phyloP scores from a whole-genome alignment of 2,797 vertebrate genomes.

The Cossypha niveicapilla region DNA sequence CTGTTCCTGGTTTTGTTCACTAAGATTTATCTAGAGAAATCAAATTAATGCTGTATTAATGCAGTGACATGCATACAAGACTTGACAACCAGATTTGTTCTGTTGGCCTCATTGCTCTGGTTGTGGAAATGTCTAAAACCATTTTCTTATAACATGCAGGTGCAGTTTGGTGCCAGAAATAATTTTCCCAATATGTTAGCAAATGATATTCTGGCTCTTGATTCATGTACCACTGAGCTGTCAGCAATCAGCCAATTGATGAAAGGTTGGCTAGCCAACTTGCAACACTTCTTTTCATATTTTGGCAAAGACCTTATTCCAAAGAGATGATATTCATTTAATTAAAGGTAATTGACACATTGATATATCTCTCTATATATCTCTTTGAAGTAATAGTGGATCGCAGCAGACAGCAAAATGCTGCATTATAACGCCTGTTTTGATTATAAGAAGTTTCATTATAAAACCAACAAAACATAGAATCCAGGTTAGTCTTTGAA shows the following conservation, averaged over 20 bases:
- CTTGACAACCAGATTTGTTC: neutral
- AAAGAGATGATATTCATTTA: constrained; percentile 62
- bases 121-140: neutral
- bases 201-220: constrained; percentile 37
- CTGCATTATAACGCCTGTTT: neutral
- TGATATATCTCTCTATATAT: constrained; percentile 29
- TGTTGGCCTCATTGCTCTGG: neutral
- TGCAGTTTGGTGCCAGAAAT: constrained; percentile 19
- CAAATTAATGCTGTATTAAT: neutral
- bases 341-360: constrained; percentile 64
- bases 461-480: neutral
- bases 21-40: neutral
- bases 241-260: constrained; percentile 49
- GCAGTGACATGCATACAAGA: neutral
- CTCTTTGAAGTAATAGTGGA: neutral
- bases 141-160: neutral
- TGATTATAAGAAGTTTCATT: neutral
- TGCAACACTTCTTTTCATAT: neutral
- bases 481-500: neutral
- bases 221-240: constrained; percentile 40
- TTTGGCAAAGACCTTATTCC: constrained; percentile 54
- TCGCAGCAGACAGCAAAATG: neutral
- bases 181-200: constrained; percentile 27
- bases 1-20: neutral
- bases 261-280: constrained; percentile 37